Percentiles rank a stretch among this genome's conserved stretches.
phyloP scores from a whole-genome alignment of 2,888 invertebrate genomes.

The Hyposoter dolosus region DNA sequence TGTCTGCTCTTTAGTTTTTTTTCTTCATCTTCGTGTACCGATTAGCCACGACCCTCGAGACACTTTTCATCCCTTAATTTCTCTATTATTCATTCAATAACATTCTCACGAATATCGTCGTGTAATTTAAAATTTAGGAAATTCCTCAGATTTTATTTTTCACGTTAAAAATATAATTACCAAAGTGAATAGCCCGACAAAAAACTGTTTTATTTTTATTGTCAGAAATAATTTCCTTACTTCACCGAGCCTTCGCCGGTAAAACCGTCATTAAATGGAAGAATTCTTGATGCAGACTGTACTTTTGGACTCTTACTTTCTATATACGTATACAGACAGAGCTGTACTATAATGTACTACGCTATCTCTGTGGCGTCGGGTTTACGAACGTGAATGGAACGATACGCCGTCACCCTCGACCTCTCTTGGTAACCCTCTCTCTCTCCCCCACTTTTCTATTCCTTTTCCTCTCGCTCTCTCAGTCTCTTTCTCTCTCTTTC shows the following conservation, averaged over 20 bases:
- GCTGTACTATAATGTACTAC: constrained; percentile 69
- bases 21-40: neutral
- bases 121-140: neutral
- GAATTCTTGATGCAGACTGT: constrained; percentile 56
- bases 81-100: neutral
- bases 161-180: neutral
- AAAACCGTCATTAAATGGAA: neutral
- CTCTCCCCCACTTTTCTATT: constrained; percentile 45
- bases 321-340: constrained; percentile 48
- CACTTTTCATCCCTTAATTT: neutral
- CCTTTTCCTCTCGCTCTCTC: constrained; percentile 40
- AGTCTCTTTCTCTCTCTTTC: constrained; percentile 40
- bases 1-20: constrained; percentile 5
- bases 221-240: neutral
- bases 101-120: neutral
- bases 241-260: neutral
- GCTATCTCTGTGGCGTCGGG: constrained; percentile 66
- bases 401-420: constrained; percentile 60
- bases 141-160: neutral
- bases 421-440: constrained; percentile 56
- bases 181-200: no score
- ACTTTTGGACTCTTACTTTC: constrained; percentile 69
- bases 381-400: constrained; percentile 71
- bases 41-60: neutral
- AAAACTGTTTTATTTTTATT: neutral